These are phyloP conservation scores for Boloria euphrosyne DNA, from an alignment of 2,888 invertebrate species.

Conservation along the genomic window DNA sequence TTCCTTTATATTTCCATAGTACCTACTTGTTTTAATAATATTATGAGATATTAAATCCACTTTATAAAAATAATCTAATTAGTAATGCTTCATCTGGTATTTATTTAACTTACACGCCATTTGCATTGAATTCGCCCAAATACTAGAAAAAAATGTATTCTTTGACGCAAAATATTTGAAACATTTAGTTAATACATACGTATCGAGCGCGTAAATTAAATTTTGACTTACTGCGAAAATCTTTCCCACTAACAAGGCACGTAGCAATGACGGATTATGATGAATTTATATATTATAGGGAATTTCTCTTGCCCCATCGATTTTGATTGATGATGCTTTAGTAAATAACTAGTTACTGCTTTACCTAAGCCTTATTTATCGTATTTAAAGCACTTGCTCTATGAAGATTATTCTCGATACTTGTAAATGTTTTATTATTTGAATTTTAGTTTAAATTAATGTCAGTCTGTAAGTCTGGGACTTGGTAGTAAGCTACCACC, in stretches of 20 bases:
- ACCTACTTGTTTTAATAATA: no score
- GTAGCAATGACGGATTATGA: constrained; percentile 63
- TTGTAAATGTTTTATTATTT: no score
- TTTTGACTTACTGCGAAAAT: constrained; percentile 17
- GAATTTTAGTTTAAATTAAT: no score
- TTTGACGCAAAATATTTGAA: neutral
- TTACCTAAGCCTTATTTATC: constrained; percentile 30
- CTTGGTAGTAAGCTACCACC: no score
- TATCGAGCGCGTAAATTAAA: constrained; percentile 17
- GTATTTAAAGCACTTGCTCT: constrained; percentile 10
- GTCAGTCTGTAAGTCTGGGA: no score
- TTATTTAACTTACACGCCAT: no score
- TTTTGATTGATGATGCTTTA: constrained; percentile 57
- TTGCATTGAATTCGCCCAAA: no score
- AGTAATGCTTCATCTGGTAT: no score
- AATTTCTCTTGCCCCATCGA: constrained; percentile 47
- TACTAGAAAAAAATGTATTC: neutral
- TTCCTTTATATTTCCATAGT: no score
- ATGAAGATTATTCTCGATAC: neutral
- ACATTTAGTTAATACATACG: neutral
- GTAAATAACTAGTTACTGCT: constrained; percentile 38
- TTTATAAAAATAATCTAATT: no score
- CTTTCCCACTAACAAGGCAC: constrained; percentile 44
- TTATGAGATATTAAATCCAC: no score
- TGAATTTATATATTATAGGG: constrained; percentile 50